Base-by-base conservation (phyloP, 2,113 vertebrate species). In the Hyperoodon ampullatus region DNA sequence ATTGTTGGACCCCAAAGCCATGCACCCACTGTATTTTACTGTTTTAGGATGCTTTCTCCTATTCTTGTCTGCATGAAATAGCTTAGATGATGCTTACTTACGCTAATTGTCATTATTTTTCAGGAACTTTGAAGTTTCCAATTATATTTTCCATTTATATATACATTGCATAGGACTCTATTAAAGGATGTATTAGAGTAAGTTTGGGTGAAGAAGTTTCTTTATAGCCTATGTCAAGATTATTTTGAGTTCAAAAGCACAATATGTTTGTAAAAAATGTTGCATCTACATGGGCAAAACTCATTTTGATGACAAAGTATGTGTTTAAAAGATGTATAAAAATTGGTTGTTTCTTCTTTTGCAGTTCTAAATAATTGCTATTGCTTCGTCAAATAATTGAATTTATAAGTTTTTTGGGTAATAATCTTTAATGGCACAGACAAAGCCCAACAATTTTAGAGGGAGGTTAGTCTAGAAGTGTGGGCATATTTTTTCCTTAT, bases 201-300 rank as follows among this genome's bases (percentile, higher is more conserved):
- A 53, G 8, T 95, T 63, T 96, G 47, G n/a, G 35, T 4, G 26
- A 63, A 68, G 21, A 35, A 83, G 30, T 78, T 92, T 84, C 44
- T 60, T 68, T 87, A 47, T 39, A 74, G 47, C 13, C n/a, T 90
- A 58, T 90, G n/a, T 96, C 55, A 96, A 97, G 95, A 82, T 93
- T 88, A 88, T 55, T 88, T 94, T 77, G 19, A 92, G 33, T 72
- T 96, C n/a, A 94, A n/a, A 94, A 92, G 12, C 28, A 94, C 23
- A 81, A 8, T 86, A 30, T 58, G 23, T 72, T 53, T 92, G 61
- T 93, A 70, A 53, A 24, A 93, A 83, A 39, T 33, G 42, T 47
- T 93, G 21, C 80, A 21, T 95, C n/a, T 84, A 14, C 16, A 16
- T 82, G 8, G 9, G 86, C 14, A 13, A 83, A 92, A 78, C 21